Conservation (phyloP, 2,888 invertebrate genomes). For the Chaetogeoica ovagalla region DNA sequence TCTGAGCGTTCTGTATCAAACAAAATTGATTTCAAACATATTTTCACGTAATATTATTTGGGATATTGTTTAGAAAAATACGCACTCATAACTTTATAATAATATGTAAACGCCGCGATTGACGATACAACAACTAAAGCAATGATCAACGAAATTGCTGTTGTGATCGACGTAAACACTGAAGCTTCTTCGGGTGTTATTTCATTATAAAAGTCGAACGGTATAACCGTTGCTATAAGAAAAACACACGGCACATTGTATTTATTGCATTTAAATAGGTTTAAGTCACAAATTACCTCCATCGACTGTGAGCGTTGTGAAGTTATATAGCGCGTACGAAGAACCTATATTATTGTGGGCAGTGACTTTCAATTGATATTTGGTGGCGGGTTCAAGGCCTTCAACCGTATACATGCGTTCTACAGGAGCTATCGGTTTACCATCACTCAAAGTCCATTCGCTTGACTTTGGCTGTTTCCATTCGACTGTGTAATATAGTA, state of each 20-base stretch:
- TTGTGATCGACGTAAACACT: constrained; percentile 43
- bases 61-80: background rate
- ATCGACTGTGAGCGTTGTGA: constrained; percentile 76
- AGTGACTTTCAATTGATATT: constrained; percentile 62
- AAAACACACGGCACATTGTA: background rate
- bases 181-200: constrained; percentile 33
- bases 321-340: constrained; percentile 79
- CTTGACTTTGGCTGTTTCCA: constrained; percentile 67
- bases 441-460: constrained; percentile 67
- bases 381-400: constrained; percentile 71
- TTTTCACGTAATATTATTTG: background rate
- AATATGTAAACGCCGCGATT: constrained; percentile 44
- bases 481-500: constrained; percentile 82
- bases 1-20: constrained; percentile 39
- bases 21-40: background rate
- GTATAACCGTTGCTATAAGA: constrained; percentile 41
- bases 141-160: constrained; percentile 39
- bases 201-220: constrained; percentile 38
- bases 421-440: constrained; percentile 79
- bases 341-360: constrained; percentile 88
- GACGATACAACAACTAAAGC: constrained; percentile 40
- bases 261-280: background rate
- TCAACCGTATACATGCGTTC: constrained; percentile 80
- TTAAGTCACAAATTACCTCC: constrained; percentile 65
- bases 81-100: constrained; percentile 50